Percentiles rank a stretch among this genome's conserved stretches.
Evolutionary conservation across 2,113 vertebrate species (phyloP).

Genomic region (Lathamus discolor): DNA sequence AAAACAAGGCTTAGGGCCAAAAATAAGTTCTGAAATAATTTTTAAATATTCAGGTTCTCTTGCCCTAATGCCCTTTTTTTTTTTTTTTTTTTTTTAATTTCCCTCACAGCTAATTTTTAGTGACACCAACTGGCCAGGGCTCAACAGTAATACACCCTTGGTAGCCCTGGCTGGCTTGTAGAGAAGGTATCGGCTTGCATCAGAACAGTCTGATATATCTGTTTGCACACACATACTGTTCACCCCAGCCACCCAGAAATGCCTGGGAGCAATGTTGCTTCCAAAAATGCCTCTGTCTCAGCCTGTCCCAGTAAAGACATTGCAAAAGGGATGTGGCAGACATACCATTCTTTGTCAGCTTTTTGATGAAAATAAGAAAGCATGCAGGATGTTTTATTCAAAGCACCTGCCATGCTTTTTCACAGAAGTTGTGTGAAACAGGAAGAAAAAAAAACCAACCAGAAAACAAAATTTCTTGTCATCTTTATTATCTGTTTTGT

Average conservation of each 20-base stretch:
- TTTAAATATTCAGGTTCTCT: slow-evolving; percentile 8
- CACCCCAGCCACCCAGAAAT: background rate
- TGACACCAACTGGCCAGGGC: slow-evolving; percentile 46
- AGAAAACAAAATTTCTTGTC: background rate
- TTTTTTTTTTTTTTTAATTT: background rate
- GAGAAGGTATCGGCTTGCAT: background rate
- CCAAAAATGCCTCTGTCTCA: background rate
- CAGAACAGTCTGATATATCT: background rate
- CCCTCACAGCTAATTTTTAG: background rate
- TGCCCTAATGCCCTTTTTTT: fast-evolving
- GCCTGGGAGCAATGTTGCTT: background rate
- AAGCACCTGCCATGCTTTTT: background rate
- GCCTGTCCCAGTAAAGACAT: background rate
- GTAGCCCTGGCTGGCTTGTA: background rate
- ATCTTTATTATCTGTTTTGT: background rate
- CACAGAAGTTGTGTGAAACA: background rate
- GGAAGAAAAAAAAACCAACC: background rate
- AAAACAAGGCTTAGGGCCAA: slow-evolving; percentile 36
- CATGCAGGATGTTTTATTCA: background rate
- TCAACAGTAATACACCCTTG: background rate
- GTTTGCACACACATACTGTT: background rate
- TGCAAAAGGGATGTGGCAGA: background rate
- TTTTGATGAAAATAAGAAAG: background rate
- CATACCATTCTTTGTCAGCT: background rate
- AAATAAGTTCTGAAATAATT: background rate